Base-by-base conservation (phyloP, 2,113 vertebrate species). In the Paramisgurnus dabryanus region DNA sequence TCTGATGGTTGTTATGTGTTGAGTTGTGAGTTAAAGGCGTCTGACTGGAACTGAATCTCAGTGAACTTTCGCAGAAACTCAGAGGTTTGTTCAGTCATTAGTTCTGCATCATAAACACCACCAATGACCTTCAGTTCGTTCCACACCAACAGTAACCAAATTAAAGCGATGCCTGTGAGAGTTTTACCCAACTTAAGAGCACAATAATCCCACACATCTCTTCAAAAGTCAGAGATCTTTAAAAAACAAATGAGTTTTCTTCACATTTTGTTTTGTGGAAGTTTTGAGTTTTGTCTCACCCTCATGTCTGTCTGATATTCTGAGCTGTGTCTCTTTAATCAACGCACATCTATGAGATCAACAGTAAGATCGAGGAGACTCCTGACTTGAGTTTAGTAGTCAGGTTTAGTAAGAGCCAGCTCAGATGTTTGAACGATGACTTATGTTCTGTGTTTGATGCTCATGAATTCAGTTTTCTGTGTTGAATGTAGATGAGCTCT, bases 31-130 rank as follows among this genome's bases (percentile, higher is more conserved):
- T 47, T 76, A 15, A 27, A 76, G 74, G 74, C 39, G 61, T 76
- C 47, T 40, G 74, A 53, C 61, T 66, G 74, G 13, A 65, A 76
- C 50, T 9, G 39, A 61, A 40, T 27, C 64, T 64, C 22, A 11
- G 11, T 10, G 45, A 70, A 10, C 57, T 76, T 65, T 65, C 74
- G 8, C 27, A 76, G 74, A 76, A 76, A 41, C 72, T 47, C 27
- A 39, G 6, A 53, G 34, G 5, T 76, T 61, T 63, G 13, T 34
- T 9, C 3, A 1, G 80, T 92, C 89, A 92, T 96, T 95, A 93
- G 93, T 83, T 90, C 95, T 89, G 86, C 92, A 85, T 89, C 93
- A 95, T 95, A 93, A 95, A 94, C 82, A 85, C 82, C n/a, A 87
- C 85, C 86, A 91, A 88, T 83, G 86, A 88, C 88, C 84, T 61